These are phyloP conservation scores for Chloropsis cyanopogon DNA, from an alignment of 2,113 vertebrate genomes.

Conservation along the genomic window DNA sequence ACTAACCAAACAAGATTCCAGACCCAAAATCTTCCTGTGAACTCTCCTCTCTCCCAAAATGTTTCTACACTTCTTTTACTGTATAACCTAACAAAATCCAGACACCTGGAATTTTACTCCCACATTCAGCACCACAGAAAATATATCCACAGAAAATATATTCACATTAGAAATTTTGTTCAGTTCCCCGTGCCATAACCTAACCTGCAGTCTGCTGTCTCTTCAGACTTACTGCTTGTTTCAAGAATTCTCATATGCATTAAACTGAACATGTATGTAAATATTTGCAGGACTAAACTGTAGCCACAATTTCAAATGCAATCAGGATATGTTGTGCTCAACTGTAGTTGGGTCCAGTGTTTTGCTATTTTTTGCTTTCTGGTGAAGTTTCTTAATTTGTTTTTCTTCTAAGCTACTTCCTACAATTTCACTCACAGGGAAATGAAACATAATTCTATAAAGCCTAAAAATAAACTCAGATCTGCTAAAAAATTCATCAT, in stretches of 20 bases:
- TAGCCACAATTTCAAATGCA: neutral
- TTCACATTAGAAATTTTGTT: neutral
- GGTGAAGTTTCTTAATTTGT: conserved; percentile 4
- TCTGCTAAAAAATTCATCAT: conserved; percentile 74
- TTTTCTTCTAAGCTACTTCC: conserved; percentile 33
- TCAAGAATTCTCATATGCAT: neutral
- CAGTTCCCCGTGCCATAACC: neutral
- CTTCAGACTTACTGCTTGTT: neutral
- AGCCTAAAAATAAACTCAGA: conserved; percentile 71
- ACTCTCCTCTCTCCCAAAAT: neutral
- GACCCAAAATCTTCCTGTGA: neutral
- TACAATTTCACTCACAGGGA: conserved; percentile 62
- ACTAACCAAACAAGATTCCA: neutral
- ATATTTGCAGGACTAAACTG: neutral
- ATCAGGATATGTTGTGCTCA: neutral
- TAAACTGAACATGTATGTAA: neutral
- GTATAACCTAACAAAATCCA: neutral
- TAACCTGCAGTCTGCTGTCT: neutral
- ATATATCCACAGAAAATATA: neutral
- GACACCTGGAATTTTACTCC: neutral
- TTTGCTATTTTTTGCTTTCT: neutral
- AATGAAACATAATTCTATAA: conserved; percentile 69
- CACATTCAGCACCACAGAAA: neutral
- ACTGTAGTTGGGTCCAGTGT: neutral
- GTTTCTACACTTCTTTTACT: neutral